Percentiles rank a stretch among this genome's conserved stretches.
These are phyloP conservation scores for Lagodon rhomboides DNA, from an alignment of 2,797 vertebrate species.

Conservation along the genomic window DNA sequence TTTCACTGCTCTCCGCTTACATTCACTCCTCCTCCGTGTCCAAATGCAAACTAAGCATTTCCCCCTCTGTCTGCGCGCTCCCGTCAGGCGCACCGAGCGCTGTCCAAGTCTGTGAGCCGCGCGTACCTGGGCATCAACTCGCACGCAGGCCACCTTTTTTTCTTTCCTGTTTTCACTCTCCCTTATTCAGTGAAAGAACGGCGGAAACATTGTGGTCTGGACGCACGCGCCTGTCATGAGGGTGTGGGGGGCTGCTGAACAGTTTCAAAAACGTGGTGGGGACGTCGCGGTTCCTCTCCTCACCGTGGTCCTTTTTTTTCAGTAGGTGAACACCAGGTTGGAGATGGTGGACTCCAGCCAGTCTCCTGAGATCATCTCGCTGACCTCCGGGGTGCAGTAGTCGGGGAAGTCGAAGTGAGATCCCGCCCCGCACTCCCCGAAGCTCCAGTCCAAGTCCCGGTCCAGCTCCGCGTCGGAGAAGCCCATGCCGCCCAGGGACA, in stretches of 20 bases:
- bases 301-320: conserved; percentile 77
- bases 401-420: conserved; percentile 99
- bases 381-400: conserved; percentile 99
- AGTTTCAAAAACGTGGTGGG: conserved; percentile 57
- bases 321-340: conserved; percentile 98
- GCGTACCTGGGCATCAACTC: conserved; percentile 67
- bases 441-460: conserved; percentile 96
- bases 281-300: conserved; percentile 45
- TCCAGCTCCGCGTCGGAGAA: conserved; percentile 92
- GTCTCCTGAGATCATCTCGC: conserved; percentile 99
- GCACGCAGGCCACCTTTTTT: conserved; percentile 53
- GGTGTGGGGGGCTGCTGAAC: conserved; percentile 34
- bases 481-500: conserved; percentile 93
- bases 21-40: conserved; percentile 80
- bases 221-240: conserved; percentile 52
- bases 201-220: conserved; percentile 62
- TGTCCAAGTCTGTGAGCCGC: conserved; percentile 72
- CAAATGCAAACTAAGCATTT: conserved; percentile 84
- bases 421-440: conserved; percentile 92
- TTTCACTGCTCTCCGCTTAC: conserved; percentile 79
- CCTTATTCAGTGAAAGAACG: conserved; percentile 69
- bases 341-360: conserved; percentile 99
- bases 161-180: conserved; percentile 64
- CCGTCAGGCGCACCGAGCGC: conserved; percentile 63
- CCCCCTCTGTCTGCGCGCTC: conserved; percentile 72